Base-by-base conservation (phyloP, 2,113 vertebrate genomes). In the Corydoras maculifer region DNA sequence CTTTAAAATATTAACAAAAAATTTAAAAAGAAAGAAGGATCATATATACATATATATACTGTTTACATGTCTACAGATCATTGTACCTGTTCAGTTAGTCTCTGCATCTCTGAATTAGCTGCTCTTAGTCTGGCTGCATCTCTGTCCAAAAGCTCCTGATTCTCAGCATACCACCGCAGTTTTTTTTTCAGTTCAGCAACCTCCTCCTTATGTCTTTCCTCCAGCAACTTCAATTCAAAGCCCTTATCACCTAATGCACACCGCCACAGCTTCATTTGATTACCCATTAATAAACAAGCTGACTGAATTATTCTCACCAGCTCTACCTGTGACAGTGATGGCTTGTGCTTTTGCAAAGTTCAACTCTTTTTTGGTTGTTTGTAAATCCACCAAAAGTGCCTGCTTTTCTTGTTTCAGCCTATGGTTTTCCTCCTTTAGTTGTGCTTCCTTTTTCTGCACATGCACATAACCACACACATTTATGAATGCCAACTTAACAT, bases 161-260 rank as follows among this genome's bases (percentile, higher is more conserved):
- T 97, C 86, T 97, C 93, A 11, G 93, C 90, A 78, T 93, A 97
- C 94, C 94, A 94, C 65, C 91, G 91, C 70, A 97, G 86, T 73
- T 91, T 88, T 74, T 89, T 95, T 75, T 90, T 93, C 11, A 98
- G 85, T 25, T 79, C 80, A 5, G 49, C 30, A 8, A 96, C 84
- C 83, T 98, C 95, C 75, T 93, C 86, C 73, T 88, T 91, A 85
- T 94, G 90, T 11, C 86, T 85, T 62, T 95, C 91, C 87, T 96
- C 90, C 82, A 91, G 83, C 58, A 91, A 77, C 75, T 82, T 88
- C 79, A 93, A 85, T 84, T 93, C 92, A n/a, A 89, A 89, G 9
- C 82, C 81, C 76, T 89, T 91, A 66, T 93, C 92, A 78, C 83
- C 94, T 97, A 78, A 69, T 58, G 84, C 80, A 55, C 74, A 80